Base-by-base conservation (phyloP, 1,140 invertebrate species). In the Aporrectodea caliginosa region DNA sequence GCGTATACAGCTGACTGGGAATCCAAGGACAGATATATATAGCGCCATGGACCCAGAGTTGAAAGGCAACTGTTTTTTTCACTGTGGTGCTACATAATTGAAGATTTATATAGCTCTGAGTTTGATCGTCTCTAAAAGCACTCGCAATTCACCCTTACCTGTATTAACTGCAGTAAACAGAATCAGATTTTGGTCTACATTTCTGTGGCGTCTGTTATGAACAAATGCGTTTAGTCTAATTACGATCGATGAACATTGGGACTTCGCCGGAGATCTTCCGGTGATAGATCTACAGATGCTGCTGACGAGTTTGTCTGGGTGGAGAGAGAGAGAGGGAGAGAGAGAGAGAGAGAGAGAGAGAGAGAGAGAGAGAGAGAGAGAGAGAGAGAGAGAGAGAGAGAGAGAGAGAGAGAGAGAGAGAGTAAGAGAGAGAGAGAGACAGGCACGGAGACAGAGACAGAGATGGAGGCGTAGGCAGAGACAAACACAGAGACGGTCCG, bases 271-370 rank as follows among this genome's bases (percentile, higher is more conserved):
- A n/a, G n/a, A n/a, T n/a, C n/a, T n/a, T n/a, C n/a, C n/a, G n/a
- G n/a, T n/a, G n/a, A n/a, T n/a, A n/a, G n/a, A n/a, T n/a, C 43
- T 58, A 58, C 6, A 58, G 22, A 12, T 58, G 6, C 6, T 58
- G 43, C 43, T 58, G 43, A 58, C 43, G 43, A 58, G 6, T 58
- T 75, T 71, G 22, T 78, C 29, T 2, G 16, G 32, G n/a, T 29
- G 77, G 27, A 22, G 22, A 58, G 29, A 72, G 77, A 72, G 77
- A 72, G 68, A 78, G 74, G 30, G 35, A 76, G 73, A 79, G 30
- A 79, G 78, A 35, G n/a, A 79, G 27, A 80, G 79, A 80, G 29
- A 79, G 77, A 80, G 78, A 80, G 68, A 79, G 77, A 80, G 79
- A 80, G 33, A 71, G 77, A 80, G 79, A 73, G 68, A 79, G 77